Evolutionary conservation across 2,797 vertebrate genomes (phyloP).

Genomic region (Macrochelys suwanniensis): DNA sequence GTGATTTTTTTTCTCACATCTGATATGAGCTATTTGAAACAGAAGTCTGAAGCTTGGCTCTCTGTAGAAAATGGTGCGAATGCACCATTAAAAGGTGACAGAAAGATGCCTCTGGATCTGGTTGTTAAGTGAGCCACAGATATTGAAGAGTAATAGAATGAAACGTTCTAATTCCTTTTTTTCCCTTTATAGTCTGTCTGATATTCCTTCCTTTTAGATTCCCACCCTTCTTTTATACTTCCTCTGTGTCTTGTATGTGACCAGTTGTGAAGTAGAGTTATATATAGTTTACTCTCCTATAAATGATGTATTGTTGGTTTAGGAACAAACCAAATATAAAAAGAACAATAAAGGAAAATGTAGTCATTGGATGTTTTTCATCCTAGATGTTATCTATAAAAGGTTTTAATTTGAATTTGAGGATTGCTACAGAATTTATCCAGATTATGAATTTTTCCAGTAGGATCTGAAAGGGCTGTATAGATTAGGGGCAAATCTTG

Average conservation of each 20-base stretch:
- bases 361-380: neutral
- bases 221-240: neutral
- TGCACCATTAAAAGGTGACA: neutral
- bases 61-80: neutral
- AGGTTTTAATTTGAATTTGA: neutral
- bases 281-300: neutral
- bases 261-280: neutral
- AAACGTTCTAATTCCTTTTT: neutral
- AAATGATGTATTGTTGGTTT: neutral
- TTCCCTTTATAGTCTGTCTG: neutral
- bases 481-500: neutral
- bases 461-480: neutral
- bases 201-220: neutral
- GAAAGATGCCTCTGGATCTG: neutral
- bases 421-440: neutral
- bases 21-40: neutral
- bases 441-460: neutral
- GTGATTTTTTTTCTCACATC: neutral
- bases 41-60: neutral
- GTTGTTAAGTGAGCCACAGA: neutral
- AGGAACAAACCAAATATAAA: neutral
- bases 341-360: neutral
- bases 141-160: neutral
- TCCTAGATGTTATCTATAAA: neutral
- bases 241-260: neutral